phyloP scores from a whole-genome alignment of 1,140 invertebrate genomes.

The Daktulosphaira vitifoliae region DNA sequence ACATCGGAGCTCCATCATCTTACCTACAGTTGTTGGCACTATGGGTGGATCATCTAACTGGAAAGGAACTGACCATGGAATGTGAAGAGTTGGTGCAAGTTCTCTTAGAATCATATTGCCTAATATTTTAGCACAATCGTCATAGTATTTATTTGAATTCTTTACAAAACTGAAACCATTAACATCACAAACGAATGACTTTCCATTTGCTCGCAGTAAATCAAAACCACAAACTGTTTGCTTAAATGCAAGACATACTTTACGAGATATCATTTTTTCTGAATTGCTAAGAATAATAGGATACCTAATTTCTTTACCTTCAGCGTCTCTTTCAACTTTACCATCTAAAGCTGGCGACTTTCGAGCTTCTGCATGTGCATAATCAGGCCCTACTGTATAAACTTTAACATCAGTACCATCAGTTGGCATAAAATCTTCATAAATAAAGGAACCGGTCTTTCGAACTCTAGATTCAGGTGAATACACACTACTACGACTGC shows the following conservation, averaged over 20 bases:
- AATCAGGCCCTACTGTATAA: conserved; percentile 93
- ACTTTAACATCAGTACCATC: conserved; percentile 91
- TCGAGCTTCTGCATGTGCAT: conserved; percentile 96
- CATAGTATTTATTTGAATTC: conserved; percentile 99
- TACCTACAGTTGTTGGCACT: conserved; percentile 96
- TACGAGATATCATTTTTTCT: conserved; percentile 98
- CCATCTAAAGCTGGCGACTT: conserved; percentile 97
- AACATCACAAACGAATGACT: conserved; percentile 98
- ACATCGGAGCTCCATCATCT: conserved; percentile 99
- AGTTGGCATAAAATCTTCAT: conserved; percentile 99
- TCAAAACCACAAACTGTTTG: conserved; percentile 99
- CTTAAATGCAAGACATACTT: conserved; percentile 96
- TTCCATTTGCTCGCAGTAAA: conserved; percentile 92
- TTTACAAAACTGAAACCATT: conserved; percentile 99
- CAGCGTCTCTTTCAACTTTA: conserved; percentile 95
- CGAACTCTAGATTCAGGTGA: conserved; percentile 91
- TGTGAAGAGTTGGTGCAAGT: conserved; percentile 87
- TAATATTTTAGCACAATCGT: conserved; percentile 97
- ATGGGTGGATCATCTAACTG: conserved; percentile 97
- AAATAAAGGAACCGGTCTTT: conserved; percentile 96
- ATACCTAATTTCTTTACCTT: conserved; percentile 98
- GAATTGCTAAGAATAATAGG: conserved; percentile 87
- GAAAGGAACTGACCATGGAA: conserved; percentile 93
- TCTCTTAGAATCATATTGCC: conserved; percentile 89
- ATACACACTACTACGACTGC: conserved; percentile 95